Evolutionary conservation across 2,113 vertebrate species (phyloP).

Genomic region (Bubo bubo): DNA sequence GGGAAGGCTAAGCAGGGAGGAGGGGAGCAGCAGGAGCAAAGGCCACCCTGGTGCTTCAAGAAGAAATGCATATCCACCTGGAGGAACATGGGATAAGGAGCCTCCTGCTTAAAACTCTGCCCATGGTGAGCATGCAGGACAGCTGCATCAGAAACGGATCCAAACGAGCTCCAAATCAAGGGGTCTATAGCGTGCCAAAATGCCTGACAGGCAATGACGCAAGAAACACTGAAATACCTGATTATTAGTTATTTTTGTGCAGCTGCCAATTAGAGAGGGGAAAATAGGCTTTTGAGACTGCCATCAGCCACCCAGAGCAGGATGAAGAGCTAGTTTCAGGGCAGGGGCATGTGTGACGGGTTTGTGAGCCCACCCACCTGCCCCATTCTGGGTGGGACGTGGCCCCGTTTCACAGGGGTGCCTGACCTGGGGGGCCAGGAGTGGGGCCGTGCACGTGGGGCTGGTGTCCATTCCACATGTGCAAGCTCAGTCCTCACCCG

Average conservation of each 20-base stretch:
- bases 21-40: neutral
- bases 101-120: neutral
- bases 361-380: neutral
- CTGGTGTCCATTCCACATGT: accelerated
- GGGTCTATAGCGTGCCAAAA: neutral
- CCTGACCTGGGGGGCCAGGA: accelerated
- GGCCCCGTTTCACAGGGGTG: neutral
- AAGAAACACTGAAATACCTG: neutral
- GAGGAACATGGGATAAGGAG: accelerated
- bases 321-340: neutral
- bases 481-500: accelerated
- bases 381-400: neutral
- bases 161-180: neutral
- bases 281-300: neutral
- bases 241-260: neutral
- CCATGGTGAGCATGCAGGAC: accelerated
- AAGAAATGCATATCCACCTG: neutral
- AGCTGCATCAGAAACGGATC: neutral
- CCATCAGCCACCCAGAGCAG: neutral
- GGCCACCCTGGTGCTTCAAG: neutral
- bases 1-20: neutral
- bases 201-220: neutral
- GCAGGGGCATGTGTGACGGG: accelerated
- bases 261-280: neutral
- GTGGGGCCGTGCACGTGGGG: neutral